A percentile compares a stretch with the other conserved stretches of the same genome.
Evolutionary conservation across 2,113 vertebrate genomes (phyloP).

Genomic region (Protomyctophum bolini): DNA sequence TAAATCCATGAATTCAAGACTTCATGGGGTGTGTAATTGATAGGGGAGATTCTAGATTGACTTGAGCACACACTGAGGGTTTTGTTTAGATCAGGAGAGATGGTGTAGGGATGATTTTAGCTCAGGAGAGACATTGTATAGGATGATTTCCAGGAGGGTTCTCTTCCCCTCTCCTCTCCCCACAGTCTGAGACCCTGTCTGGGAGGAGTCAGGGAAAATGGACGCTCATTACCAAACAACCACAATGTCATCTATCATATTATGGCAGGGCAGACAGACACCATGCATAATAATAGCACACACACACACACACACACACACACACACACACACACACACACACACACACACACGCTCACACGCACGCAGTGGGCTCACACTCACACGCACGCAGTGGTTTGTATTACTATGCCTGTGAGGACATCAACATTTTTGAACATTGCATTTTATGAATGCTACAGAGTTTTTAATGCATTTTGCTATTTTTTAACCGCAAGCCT

Average conservation of each 20-base stretch:
- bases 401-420: not conserved
- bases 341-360: not conserved
- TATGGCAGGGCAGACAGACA: conserved; percentile 39
- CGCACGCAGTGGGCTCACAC: not conserved
- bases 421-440: too few species aligned
- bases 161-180: not conserved
- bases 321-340: not conserved
- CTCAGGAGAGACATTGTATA: not conserved
- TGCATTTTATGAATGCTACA: too few species aligned
- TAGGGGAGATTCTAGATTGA: too few species aligned
- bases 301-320: conserved; percentile 3
- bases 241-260: conserved; percentile 54
- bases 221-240: conserved; percentile 56
- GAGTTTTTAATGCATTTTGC: too few species aligned
- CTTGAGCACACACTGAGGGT: too few species aligned
- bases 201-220: conserved; percentile 46
- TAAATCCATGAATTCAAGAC: too few species aligned
- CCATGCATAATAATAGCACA: conserved; percentile 46
- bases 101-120: too few species aligned
- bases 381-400: not conserved
- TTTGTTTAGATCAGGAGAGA: too few species aligned
- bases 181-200: conserved; percentile 34
- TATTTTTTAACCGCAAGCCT: too few species aligned
- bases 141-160: conserved; percentile 33
- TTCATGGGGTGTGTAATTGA: too few species aligned